A percentile compares a stretch with the other conserved stretches of the same genome.
Evolutionary conservation across 2,888 invertebrate genomes (phyloP).

Genomic region (Chrysolina haemoptera): DNA sequence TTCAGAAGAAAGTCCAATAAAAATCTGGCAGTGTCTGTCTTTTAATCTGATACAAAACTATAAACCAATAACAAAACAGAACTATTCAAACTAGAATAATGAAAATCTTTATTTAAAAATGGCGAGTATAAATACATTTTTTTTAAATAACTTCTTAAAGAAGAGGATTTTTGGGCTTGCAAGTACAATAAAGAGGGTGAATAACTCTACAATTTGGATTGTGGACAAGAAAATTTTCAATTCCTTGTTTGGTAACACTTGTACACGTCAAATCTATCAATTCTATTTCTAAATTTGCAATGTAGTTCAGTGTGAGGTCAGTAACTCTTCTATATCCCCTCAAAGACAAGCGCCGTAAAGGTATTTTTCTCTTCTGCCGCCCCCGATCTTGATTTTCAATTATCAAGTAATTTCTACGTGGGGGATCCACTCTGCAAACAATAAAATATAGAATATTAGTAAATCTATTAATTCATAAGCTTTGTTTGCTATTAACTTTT

Average conservation of each 20-base stretch:
- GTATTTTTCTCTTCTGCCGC: slow-evolving; percentile 43
- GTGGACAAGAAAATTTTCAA: slow-evolving; percentile 74
- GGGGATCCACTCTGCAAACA: slow-evolving; percentile 29
- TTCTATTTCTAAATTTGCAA: slow-evolving; percentile 61
- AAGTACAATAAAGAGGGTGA: slow-evolving; percentile 63
- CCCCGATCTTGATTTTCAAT: slow-evolving; percentile 20
- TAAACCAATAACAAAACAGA: too few relatives aligned
- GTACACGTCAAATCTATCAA: slow-evolving; percentile 80
- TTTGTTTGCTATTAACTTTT: too few relatives aligned
- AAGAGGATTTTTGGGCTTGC: slow-evolving; percentile 58
- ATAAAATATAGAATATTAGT: not conserved
- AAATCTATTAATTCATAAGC: too few relatives aligned
- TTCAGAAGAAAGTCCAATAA: too few relatives aligned
- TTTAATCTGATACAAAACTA: too few relatives aligned
- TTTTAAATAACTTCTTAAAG: slow-evolving; percentile 22
- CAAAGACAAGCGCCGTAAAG: slow-evolving; percentile 59
- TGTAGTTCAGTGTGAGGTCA: slow-evolving; percentile 55
- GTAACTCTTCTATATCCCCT: slow-evolving; percentile 62
- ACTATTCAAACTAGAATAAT: slow-evolving; percentile 13
- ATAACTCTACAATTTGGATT: slow-evolving; percentile 76
- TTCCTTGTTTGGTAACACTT: slow-evolving; percentile 75
- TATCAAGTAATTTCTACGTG: slow-evolving; percentile 5
- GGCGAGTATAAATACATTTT: slow-evolving; percentile 31
- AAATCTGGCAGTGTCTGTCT: too few relatives aligned
- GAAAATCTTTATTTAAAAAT: slow-evolving; percentile 34